Base-by-base conservation (phyloP, 2,888 invertebrate genomes). In the Dichetophora obliterata region DNA sequence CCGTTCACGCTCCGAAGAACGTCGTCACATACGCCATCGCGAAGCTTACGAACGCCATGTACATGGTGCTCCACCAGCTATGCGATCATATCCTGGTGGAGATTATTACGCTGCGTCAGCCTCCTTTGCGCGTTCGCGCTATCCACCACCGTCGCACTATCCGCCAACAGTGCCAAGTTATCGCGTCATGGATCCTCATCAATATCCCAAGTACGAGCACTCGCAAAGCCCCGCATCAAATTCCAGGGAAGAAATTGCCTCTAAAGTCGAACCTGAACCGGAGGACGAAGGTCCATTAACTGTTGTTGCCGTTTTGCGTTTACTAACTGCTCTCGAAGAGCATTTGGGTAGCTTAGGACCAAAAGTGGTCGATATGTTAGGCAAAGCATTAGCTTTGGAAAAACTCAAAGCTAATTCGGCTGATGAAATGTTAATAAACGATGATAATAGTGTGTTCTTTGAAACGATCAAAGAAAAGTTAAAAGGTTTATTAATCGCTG, bases 381-480 rank as follows among this genome's bases (percentile, higher is more conserved):
- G 93, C 0, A 93, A 93, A 78, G 95, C 95, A 0, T 87, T 96
- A 65, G 94, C 93, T 54, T 92, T 95, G 89, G 95, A 96, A 84
- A 95, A 95, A 89, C 83, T 88, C 2, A 91, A 91, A 81, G 92
- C 94, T 0, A 95, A 95, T 87, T 94, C 95, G 2, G 93, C 95
- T 0, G 95, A 95, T 81, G 92, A 93, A 77, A 86, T 96, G 57
- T 88, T 96, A 0, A 91, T 92, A 72, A 93, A 93, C 79, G 95
- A 95, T 72, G 91, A 93, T 57, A 93, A 94, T 74, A 92, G 93
- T 82, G 94, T 95, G 0, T 90, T 96, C 80, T 92, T 96, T 80
- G 96, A 96, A 90, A 95, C 95, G 0, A 93, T 94, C 0, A 96
- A 95, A 83, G 96, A 96, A 88, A 96, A 96, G 88, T 90, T 96